These are phyloP conservation scores for Eilema sororculum DNA, from an alignment of 2,888 invertebrate species.

Conservation along the genomic window DNA sequence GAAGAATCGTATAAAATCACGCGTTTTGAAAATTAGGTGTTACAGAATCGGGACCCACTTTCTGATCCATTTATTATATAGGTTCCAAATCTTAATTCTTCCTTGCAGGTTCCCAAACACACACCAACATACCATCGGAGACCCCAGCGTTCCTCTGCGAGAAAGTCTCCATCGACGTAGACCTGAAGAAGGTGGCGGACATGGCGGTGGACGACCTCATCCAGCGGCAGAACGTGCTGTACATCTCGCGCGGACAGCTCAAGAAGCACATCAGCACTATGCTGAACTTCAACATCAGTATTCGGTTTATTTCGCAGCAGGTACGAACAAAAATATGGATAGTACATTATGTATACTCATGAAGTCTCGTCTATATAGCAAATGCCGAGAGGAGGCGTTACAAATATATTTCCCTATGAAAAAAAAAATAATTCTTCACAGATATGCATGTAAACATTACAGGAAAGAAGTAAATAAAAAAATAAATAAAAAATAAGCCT, in stretches of 20 bases:
- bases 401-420: too few species aligned
- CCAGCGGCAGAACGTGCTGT: slow-evolving; percentile 93
- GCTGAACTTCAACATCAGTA: slow-evolving; percentile 95
- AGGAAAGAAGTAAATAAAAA: too few species aligned
- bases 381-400: too few species aligned
- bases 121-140: slow-evolving; percentile 88
- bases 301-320: slow-evolving; percentile 96
- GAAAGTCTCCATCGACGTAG: slow-evolving; percentile 95
- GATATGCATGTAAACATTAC: too few species aligned
- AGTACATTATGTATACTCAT: too few species aligned
- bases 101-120: slow-evolving; percentile 64
- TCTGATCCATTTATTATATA: too few species aligned
- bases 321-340: slow-evolving; percentile 67
- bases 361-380: too few species aligned
- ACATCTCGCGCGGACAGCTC: slow-evolving; percentile 94
- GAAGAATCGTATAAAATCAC: too few species aligned
- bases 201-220: slow-evolving; percentile 95
- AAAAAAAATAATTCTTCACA: too few species aligned
- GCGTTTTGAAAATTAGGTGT: too few species aligned
- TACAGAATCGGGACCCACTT: too few species aligned
- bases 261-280: slow-evolving; percentile 97
- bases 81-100: not conserved
- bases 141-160: slow-evolving; percentile 97
- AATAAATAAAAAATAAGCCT: too few species aligned
- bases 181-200: slow-evolving; percentile 95